These are phyloP conservation scores for Pristionchus pacificus DNA, from an alignment of 1,140 invertebrate genomes.

Conservation along the genomic window DNA sequence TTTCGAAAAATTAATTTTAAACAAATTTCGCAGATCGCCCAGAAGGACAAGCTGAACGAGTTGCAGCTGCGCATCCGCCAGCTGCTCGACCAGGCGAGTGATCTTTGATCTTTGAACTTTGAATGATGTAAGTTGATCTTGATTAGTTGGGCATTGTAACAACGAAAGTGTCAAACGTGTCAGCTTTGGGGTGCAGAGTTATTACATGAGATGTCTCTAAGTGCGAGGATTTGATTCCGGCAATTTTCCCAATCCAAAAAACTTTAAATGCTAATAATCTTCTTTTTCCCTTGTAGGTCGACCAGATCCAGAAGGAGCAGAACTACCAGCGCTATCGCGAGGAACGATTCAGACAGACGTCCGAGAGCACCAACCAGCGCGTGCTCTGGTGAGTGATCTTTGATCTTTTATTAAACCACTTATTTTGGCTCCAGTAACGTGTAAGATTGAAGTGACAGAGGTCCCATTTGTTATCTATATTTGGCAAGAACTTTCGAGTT, in stretches of 20 bases:
- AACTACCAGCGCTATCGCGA: constrained; percentile 98
- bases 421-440: too few species aligned
- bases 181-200: too few species aligned
- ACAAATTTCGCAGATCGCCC: constrained; percentile 70
- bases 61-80: constrained; percentile 90
- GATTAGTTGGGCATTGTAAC: too few species aligned
- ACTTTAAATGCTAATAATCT: too few species aligned
- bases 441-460: too few species aligned
- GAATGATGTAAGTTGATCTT: too few species aligned
- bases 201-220: too few species aligned
- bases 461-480: background rate
- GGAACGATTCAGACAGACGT: constrained; percentile 91
- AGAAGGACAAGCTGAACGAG: constrained; percentile 94
- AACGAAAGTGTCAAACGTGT: background rate
- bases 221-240: too few species aligned
- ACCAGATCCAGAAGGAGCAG: constrained; percentile 98
- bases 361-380: constrained; percentile 91
- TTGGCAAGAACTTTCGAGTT: too few species aligned
- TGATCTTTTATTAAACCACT: too few species aligned
- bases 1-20: background rate
- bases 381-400: constrained; percentile 72
- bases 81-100: constrained; percentile 83
- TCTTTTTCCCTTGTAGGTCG: constrained; percentile 64
- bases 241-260: too few species aligned
- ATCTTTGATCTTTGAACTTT: too few species aligned